These are phyloP conservation scores for Adelphocoris suturalis DNA, from an alignment of 2,888 invertebrate genomes.

Conservation along the genomic window DNA sequence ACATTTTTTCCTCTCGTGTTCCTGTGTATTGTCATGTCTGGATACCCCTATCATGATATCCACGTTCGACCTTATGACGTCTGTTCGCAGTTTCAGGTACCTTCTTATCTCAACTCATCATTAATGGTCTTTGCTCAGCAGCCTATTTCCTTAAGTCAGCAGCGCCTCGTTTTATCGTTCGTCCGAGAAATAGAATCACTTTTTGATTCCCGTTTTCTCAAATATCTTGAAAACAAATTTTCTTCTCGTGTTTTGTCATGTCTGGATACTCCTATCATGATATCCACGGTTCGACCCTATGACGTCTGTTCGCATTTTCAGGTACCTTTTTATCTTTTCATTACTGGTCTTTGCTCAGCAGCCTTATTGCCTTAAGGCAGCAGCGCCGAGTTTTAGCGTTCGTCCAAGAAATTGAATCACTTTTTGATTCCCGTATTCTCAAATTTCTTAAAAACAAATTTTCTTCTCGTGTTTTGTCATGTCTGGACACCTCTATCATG, in stretches of 20 bases:
- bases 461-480: constrained; percentile 55
- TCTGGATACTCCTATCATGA: constrained; percentile 63
- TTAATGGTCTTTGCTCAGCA: no score
- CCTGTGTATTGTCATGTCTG: constrained; percentile 65
- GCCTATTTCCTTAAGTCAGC: background rate
- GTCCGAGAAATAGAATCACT: no score
- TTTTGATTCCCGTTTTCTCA: no score
- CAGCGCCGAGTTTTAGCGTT: no score
- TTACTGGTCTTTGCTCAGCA: no score
- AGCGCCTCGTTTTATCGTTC: background rate
- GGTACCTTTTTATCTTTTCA: constrained; percentile 10
- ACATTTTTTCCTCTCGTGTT: constrained; percentile 2
- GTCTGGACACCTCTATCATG: constrained; percentile 63
- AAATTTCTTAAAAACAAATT: background rate
- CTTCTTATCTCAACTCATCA: background rate
- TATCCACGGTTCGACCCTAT: constrained; percentile 69
- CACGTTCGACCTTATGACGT: constrained; percentile 69
- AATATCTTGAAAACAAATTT: background rate
- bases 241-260: constrained; percentile 62
- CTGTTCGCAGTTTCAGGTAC: constrained; percentile 69
- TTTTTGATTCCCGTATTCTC: no score
- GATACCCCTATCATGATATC: constrained; percentile 62
- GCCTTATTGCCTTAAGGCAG: no score
- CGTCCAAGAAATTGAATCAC: no score
- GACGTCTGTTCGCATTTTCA: constrained; percentile 69